Conservation (phyloP, 1,140 invertebrate species). For the Hypothenemus hampei region DNA sequence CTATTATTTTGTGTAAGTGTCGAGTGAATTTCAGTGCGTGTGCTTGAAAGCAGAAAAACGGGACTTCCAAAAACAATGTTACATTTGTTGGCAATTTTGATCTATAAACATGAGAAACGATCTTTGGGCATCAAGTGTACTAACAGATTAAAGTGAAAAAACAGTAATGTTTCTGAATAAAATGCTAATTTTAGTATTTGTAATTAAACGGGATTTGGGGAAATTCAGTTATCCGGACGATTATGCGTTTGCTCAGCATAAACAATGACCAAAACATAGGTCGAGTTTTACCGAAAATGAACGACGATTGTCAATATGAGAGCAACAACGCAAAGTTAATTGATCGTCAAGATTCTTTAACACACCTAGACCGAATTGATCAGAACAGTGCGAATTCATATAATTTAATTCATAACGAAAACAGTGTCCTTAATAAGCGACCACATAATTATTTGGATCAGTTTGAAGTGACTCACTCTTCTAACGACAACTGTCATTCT, state of each 20-base stretch:
- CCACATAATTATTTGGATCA: neutral
- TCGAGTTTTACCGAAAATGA: slow-evolving; percentile 44
- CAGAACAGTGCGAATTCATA: slow-evolving; percentile 28
- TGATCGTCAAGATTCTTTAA: slow-evolving; percentile 32
- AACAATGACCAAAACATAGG: slow-evolving; percentile 45
- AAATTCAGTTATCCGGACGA: too few species aligned
- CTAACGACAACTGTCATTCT: slow-evolving; percentile 46
- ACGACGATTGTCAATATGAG: slow-evolving; percentile 43
- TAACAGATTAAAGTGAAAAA: too few species aligned
- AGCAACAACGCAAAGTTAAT: slow-evolving; percentile 41
- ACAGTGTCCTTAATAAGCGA: neutral
- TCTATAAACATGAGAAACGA: too few species aligned
- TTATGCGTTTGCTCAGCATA: slow-evolving; percentile 31
- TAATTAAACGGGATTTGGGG: too few species aligned
- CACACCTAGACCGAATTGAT: slow-evolving; percentile 33
- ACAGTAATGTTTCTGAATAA: too few species aligned
- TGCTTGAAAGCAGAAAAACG: too few species aligned
- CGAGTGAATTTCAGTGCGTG: too few species aligned
- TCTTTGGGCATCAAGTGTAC: too few species aligned
- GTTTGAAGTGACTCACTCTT: slow-evolving; percentile 20
- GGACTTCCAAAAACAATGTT: too few species aligned
- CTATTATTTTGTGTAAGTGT: too few species aligned
- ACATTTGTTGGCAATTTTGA: too few species aligned
- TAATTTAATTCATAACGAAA: neutral
- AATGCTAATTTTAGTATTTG: too few species aligned